Evolutionary conservation across 1,140 invertebrate species (phyloP), one percentile per base, ranked within the genome.

Genomic region (Pseudomyrmex gracilis): DNA sequence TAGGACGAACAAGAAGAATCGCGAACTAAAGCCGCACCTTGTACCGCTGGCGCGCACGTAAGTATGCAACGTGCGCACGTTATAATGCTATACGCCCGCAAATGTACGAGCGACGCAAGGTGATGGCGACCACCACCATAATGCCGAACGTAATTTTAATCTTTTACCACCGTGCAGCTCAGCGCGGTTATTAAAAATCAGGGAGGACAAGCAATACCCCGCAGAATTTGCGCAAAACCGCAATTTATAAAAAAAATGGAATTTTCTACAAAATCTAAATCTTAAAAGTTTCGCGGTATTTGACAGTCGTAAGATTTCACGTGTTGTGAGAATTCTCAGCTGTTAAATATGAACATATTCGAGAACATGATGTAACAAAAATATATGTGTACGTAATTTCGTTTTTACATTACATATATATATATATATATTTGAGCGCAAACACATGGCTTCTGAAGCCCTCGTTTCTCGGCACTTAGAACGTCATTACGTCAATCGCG

Each of bases 1-100:
- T 87, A 90, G 91, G 91, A 90, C 91, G 90, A 90, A 92, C 86
- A 85, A 92, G 92, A 87, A 85, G 86, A 87, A 93, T 93, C 93
- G 90, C 89, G 91, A 90, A 92, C 90, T 24, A 89, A 91, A 92
- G 91, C 92, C 92, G 92, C 92, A 93, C 92, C 93, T 93, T 93
- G 89, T 80, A 85, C 89, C 24, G 73, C 34, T 34, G 85, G 77
- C 74, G 83, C 78, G 82, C 67, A 83, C 13, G 13, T 70, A 77
- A 77, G 78, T 68, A 83, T 82, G 80, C 83, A 74, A 85, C 77
- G 61, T 63, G 73, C 84, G 66, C 83, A 82, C 76, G 64, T 82
- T 91, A 87, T 87, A 87, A 90, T 90, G 88, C 89, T 93, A 34
- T 34, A 91, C 91, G 93, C 88, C 92, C 92, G 92, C 92, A 91